Base-by-base conservation (phyloP, 2,888 invertebrate genomes). In the Stegophylla sp. region DNA sequence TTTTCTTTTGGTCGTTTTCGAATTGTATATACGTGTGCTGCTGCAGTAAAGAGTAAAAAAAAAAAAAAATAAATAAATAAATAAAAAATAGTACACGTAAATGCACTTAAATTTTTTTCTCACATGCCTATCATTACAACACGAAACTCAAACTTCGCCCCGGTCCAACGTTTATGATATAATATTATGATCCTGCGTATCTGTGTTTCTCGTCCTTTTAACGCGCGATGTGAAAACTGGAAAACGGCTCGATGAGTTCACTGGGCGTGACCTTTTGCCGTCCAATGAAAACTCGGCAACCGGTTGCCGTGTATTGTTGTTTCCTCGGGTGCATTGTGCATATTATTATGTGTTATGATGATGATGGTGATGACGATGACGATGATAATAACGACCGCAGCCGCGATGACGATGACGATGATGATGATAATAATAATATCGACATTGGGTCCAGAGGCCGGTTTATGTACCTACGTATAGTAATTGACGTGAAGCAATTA, bases 221-320 rank as follows among this genome's bases (percentile, higher is more conserved):
- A 75, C 34, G 34, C 34, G 34, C 63, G 34, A 41, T 28, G 51
- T 63, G 63, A 75, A 75, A 75, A 75, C 66, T 75, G 75, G 66
- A 63, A 74, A 74, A 74, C 74, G 12, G 74, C 63, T 63, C 20
- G 63, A n/a, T n/a, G n/a, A 75, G 79, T 71, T 79, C 71, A 71
- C 71, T 79, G 79, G 79, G 79, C 79, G 79, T 79, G 51, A 71
- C 79, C 71, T 69, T 48, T 41, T 23, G 51, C 23, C 13, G 51
- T 63, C 79, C 79, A 79, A 79, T 79, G 71, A 71, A 75, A 71
- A 69, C 41, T 34, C 59, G 23, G 45, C 69, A 79, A 79, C 79
- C 79, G 79, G 79, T 79, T 79, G 79, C 45, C n/a, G n/a, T n/a
- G n/a, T n/a, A n/a, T n/a, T n/a, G 63, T 71, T 71, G 79, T 79